Percentiles rank a stretch among this genome's conserved stretches.
These are phyloP conservation scores for Paracanthobrama guichenoti DNA, from an alignment of 2,113 vertebrate genomes.

Conservation along the genomic window DNA sequence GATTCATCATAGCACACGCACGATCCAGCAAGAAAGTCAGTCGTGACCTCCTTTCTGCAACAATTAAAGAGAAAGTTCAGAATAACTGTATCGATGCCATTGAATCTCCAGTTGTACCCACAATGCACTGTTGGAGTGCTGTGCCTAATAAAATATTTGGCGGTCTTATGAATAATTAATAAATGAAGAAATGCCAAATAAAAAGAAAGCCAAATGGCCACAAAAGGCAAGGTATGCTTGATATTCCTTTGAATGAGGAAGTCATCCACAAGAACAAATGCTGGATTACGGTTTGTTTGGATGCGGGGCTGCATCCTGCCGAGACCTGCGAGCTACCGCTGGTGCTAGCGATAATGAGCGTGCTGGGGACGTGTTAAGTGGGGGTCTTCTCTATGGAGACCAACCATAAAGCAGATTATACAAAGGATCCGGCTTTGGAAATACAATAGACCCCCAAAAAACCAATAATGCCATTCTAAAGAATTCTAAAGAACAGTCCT, in stretches of 20 bases:
- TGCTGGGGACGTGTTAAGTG: conserved; percentile 44
- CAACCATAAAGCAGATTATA: conserved; percentile 73
- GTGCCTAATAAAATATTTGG: conserved; percentile 77
- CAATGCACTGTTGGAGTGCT: conserved; percentile 29
- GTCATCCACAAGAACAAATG: conserved; percentile 77
- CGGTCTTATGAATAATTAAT: conserved; percentile 81
- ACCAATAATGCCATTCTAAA: conserved; percentile 65
- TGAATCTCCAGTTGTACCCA: conserved; percentile 10
- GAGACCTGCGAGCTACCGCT: conserved; percentile 60
- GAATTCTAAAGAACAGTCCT: conserved; percentile 54
- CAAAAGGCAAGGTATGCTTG: conserved; percentile 66
- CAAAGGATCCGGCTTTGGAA: conserved; percentile 72
- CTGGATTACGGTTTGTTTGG: conserved; percentile 72
- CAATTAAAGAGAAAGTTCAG: conserved; percentile 19
- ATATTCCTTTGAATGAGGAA: conserved; percentile 78
- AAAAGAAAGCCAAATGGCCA: conserved; percentile 76
- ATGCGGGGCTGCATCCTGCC: conserved; percentile 69
- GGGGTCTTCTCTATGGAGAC: conserved; percentile 62
- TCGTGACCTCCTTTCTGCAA: conserved; percentile 7
- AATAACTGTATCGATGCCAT: not conserved
- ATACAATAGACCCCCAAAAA: conserved; percentile 69
- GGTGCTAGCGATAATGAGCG: conserved; percentile 73
- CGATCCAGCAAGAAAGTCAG: not conserved
- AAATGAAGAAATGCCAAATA: conserved; percentile 61
- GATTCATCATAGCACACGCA: not conserved